Base-by-base conservation (phyloP, 2,888 invertebrate genomes). In the Trachelus troglodyta region DNA sequence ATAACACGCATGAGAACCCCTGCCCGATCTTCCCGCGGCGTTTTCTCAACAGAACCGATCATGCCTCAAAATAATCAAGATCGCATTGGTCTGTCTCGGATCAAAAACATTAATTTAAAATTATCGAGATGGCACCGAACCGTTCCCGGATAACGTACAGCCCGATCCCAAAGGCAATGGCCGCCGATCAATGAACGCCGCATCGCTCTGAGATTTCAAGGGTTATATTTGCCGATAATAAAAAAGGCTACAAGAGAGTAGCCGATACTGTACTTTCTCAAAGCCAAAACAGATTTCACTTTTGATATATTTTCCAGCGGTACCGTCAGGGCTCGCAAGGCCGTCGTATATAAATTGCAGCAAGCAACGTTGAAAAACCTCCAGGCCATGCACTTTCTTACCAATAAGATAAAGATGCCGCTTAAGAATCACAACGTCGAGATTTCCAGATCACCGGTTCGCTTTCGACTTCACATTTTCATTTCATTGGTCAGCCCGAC, bases 101-200 rank as follows among this genome's bases (percentile, higher is more conserved):
- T 85, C 80, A 82, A 84, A 83, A 85, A 83, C 84, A 85, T 85
- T 85, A 84, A 85, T 86, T 84, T 83, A 76, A 83, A 84, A 85
- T 84, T 84, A 86, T 85, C 83, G 83, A 84, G 86, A 86, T 86
- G 83, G 83, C 81, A 83, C 81, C 77, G 81, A 69, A 75, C 74
- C 69, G 75, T 75, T 73, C 79, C 78, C 76, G 81, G 81, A 83
- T 83, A 85, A 83, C 79, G 79, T 80, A 80, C 77, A 74, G 77
- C 56, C 56, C 81, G 83, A 83, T 80, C 80, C 81, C 80, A 77
- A 82, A 81, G 82, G 83, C 82, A 80, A 74, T 78, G 75, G 73
- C 34, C 79, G 79, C 69, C 81, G 79, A 82, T 83, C 85, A 83
- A 83, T 84, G 81, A 34, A 79, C 78, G 79, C 81, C 83, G 86